Conservation (phyloP, 2,113 vertebrate species). For the Tragelaphus buxtoni region DNA sequence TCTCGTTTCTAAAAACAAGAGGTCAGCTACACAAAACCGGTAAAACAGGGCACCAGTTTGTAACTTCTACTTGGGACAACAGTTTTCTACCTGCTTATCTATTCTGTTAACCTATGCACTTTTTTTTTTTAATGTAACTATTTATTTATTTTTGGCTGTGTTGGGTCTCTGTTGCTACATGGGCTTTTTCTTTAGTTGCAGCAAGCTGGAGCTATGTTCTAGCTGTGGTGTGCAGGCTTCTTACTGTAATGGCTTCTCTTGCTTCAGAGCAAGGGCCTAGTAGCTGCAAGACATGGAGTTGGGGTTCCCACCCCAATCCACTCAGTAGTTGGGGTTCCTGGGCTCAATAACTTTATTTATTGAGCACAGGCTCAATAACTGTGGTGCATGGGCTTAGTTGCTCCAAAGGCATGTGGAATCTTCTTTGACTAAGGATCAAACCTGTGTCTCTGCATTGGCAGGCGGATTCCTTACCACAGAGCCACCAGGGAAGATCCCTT, state of each 20-base stretch:
- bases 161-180: accelerated
- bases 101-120: background rate
- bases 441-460: background rate
- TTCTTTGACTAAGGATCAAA: background rate
- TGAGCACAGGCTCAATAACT: background rate
- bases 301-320: no score
- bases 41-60: background rate
- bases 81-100: background rate
- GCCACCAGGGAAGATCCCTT: background rate
- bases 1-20: background rate
- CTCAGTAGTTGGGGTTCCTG: background rate
- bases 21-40: background rate
- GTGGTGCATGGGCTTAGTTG: background rate
- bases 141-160: background rate
- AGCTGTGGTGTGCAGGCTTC: background rate
- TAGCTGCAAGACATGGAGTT: background rate
- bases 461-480: background rate
- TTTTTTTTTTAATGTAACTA: background rate
- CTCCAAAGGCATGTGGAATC: background rate
- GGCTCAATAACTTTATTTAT: background rate
- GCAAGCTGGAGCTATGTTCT: background rate
- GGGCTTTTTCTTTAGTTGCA: background rate
- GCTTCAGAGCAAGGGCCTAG: background rate
- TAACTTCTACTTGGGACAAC: background rate
- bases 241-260: background rate